Conservation (phyloP, 2,113 vertebrate genomes). For the Melanocharis versteri region DNA sequence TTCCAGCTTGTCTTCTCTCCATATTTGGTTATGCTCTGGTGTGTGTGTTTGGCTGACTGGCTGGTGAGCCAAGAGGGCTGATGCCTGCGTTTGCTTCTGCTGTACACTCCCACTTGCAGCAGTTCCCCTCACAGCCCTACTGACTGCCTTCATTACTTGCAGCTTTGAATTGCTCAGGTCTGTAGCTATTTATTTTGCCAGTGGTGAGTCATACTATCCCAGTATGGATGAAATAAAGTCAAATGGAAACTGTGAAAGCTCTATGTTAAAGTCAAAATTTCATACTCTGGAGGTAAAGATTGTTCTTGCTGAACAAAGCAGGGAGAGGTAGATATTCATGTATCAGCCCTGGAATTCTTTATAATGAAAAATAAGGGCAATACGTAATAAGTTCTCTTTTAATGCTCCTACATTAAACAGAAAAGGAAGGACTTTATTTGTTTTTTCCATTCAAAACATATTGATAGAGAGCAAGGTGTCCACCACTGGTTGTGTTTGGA, state of each 20-base stretch:
- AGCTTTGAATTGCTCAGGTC: neutral
- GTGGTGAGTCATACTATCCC: neutral
- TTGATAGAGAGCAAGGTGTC: neutral
- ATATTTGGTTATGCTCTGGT: neutral
- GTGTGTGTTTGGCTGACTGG: neutral
- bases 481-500: neutral
- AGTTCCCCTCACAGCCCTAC: neutral
- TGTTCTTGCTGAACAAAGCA: neutral
- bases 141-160: neutral
- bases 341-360: neutral
- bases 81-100: neutral
- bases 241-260: neutral
- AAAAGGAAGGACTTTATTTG: neutral
- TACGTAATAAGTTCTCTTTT: neutral
- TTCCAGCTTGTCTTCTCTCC: neutral
- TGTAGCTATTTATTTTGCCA: neutral
- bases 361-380: neutral
- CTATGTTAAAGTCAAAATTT: neutral
- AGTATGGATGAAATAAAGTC: neutral
- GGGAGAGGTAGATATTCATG: neutral
- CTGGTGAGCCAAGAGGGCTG: neutral
- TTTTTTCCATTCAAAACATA: neutral
- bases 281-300: neutral
- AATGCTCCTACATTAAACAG: neutral
- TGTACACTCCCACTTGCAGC: fast-evolving